Evolutionary conservation across 2,797 vertebrate genomes (phyloP).

Genomic region (Notamacropus eugenii): DNA sequence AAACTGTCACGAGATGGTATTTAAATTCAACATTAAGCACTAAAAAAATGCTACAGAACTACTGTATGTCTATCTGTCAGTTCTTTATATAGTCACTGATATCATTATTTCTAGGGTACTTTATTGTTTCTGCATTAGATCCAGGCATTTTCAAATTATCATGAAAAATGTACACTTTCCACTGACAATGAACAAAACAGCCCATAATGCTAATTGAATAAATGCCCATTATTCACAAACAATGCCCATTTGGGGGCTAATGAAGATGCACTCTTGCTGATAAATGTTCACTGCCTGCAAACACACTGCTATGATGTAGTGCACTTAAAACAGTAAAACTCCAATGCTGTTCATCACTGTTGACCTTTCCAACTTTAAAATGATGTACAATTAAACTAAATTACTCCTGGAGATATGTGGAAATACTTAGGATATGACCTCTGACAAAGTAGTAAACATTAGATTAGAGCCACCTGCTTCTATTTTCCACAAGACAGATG

Average conservation of each 20-base stretch:
- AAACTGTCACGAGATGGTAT: background rate
- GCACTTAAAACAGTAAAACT: background rate
- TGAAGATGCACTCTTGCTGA: background rate
- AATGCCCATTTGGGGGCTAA: background rate
- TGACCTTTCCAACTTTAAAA: constrained; percentile 38
- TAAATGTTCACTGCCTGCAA: background rate
- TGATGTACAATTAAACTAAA: constrained; percentile 21
- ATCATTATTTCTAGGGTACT: constrained; percentile 1
- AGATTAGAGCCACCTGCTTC: constrained; percentile 53
- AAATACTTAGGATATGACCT: constrained; percentile 45
- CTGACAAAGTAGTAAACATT: constrained; percentile 55
- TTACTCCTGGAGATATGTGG: constrained; percentile 10
- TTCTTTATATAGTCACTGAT: background rate
- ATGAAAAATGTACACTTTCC: background rate
- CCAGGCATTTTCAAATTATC: background rate
- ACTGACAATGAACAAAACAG: background rate
- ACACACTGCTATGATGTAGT: background rate
- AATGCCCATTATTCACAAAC: constrained; percentile 19
- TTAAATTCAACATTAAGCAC: constrained; percentile 6
- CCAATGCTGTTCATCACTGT: background rate
- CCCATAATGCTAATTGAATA: constrained; percentile 20
- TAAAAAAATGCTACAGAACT: background rate
- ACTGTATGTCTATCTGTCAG: background rate
- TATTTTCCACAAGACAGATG: constrained; percentile 28
- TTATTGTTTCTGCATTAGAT: background rate